Evolutionary conservation across 1,140 invertebrate genomes (phyloP).

Genomic region (Heliconius himera): DNA sequence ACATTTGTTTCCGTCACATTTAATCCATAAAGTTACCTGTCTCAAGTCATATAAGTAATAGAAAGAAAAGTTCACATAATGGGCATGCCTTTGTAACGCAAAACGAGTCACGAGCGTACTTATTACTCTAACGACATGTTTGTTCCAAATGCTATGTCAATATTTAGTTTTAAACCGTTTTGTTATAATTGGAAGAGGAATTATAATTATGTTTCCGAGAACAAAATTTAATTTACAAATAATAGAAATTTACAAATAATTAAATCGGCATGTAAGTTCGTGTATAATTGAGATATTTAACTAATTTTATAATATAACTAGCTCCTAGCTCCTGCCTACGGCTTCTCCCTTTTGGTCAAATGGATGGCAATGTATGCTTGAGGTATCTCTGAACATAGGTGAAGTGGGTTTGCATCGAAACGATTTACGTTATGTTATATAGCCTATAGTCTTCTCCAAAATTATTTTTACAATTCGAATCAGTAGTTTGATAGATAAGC

Average conservation of each 20-base stretch:
- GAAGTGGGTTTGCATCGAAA: too few species aligned
- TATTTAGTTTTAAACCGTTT: conserved; percentile 12
- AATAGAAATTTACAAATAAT: not conserved
- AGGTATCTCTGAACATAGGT: too few species aligned
- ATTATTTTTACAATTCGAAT: too few species aligned
- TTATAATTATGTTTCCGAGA: not conserved
- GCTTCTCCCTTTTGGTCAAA: too few species aligned
- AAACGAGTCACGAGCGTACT: not conserved
- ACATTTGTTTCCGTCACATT: not conserved
- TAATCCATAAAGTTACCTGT: not conserved
- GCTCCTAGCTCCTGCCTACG: too few species aligned
- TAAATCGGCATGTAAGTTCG: not conserved
- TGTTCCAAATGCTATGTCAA: conserved; percentile 12
- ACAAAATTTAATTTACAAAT: not conserved
- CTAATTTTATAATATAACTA: not conserved
- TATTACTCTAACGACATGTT: conserved; percentile 13
- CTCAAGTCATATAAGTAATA: not conserved
- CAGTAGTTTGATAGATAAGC: too few species aligned
- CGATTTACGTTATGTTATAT: too few species aligned
- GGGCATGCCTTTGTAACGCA: conserved; percentile 9
- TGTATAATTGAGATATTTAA: not conserved
- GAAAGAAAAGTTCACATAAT: conserved; percentile 7
- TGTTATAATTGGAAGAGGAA: not conserved
- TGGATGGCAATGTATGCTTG: too few species aligned
- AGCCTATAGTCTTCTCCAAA: too few species aligned